Evolutionary conservation across 37 sponge, comb jelly and placozoan genomes (phyloP).

Genomic region (Haliclona indistincta): DNA sequence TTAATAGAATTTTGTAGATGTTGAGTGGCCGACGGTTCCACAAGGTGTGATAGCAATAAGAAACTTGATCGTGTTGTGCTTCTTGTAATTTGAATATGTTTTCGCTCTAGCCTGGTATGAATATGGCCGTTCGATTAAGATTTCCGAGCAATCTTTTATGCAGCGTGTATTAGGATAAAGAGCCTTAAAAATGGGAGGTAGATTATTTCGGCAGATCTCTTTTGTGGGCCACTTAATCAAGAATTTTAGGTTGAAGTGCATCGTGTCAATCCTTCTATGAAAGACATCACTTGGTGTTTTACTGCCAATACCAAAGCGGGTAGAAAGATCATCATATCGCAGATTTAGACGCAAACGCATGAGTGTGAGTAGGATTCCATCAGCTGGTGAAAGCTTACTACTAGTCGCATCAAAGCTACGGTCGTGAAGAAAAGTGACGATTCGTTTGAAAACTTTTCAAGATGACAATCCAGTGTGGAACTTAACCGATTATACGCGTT

Average conservation of each 20-base stretch:
- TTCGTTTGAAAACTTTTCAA: conserved; percentile 1
- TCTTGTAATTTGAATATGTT: conserved; percentile 60
- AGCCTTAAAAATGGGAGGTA: conserved; percentile 29
- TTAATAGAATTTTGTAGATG: too few relatives aligned
- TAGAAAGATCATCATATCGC: background rate
- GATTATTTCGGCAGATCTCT: conserved; percentile 4
- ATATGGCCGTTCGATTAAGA: conserved; percentile 14
- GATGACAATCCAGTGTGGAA: conserved; percentile 21
- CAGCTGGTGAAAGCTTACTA: background rate
- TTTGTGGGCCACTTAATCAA: conserved; percentile 36
- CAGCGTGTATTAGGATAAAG: conserved; percentile 8
- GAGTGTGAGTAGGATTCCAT: conserved; percentile 14
- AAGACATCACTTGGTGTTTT: background rate
- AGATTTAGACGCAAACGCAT: conserved; percentile 10
- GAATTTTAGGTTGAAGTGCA: background rate
- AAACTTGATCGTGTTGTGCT: conserved; percentile 54
- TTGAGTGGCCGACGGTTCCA: conserved; percentile 21
- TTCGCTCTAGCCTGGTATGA: conserved; percentile 11
- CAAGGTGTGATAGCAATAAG: conserved; percentile 41
- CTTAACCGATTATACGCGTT: background rate
- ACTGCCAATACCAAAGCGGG: background rate
- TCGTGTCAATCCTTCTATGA: conserved; percentile 3
- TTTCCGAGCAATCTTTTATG: conserved; percentile 35
- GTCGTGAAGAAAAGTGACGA: background rate
- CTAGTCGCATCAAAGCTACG: background rate